Evolutionary conservation across 2,113 vertebrate genomes (phyloP).

Genomic region (Onychorhynchus coronatus): DNA sequence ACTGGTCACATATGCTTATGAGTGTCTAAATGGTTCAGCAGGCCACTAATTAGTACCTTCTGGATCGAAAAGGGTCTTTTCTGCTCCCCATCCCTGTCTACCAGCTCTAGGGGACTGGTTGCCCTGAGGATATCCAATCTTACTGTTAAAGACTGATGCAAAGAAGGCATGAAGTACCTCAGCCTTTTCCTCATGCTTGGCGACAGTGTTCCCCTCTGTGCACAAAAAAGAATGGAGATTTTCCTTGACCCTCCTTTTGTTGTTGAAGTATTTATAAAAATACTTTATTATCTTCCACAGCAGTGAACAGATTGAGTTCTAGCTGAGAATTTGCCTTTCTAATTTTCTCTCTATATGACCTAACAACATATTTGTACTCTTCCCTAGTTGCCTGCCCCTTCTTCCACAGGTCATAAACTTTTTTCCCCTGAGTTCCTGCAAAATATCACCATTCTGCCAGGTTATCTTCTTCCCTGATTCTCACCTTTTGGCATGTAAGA

Average conservation of each 20-base stretch:
- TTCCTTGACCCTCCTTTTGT: neutral
- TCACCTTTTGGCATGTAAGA: neutral
- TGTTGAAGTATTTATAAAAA: neutral
- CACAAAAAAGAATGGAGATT: neutral
- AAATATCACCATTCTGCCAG: neutral
- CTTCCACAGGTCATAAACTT: neutral
- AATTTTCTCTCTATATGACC: neutral
- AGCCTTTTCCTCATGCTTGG: neutral
- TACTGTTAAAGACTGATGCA: rapidly evolving
- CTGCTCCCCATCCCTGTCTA: neutral
- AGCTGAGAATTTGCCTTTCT: neutral
- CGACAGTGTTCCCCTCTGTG: neutral
- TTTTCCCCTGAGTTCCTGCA: neutral
- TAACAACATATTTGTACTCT: neutral
- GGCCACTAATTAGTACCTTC: neutral
- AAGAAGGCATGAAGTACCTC: neutral
- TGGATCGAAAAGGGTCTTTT: neutral
- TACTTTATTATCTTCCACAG: neutral
- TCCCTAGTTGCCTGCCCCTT: neutral
- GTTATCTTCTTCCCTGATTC: neutral
- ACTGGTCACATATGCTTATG: neutral
- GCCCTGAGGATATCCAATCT: neutral
- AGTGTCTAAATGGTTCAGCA: neutral
- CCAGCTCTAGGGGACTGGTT: neutral
- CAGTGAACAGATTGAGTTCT: neutral